phyloP scores from a whole-genome alignment of 2,888 invertebrate species.

The Cyrtodaria siliqua region DNA sequence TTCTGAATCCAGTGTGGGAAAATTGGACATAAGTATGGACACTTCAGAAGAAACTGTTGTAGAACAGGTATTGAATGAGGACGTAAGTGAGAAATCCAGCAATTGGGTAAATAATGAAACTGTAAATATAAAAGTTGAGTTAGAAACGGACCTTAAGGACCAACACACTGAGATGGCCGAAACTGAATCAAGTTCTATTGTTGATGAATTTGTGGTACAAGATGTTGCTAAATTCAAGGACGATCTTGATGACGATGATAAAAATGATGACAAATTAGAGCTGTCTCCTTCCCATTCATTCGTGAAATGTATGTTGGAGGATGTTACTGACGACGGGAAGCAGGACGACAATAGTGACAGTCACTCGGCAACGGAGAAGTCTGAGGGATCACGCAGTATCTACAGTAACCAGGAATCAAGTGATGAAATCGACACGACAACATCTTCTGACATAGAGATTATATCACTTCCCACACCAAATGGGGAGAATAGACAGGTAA shows the following conservation, averaged over 20 bases:
- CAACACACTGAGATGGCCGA: constrained; percentile 7
- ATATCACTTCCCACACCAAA: constrained; percentile 89
- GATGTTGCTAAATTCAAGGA: constrained; percentile 20
- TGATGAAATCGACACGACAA: constrained; percentile 92
- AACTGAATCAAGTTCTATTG: too few species aligned
- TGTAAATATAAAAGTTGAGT: not conserved
- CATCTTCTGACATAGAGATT: constrained; percentile 98
- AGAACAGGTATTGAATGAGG: constrained; percentile 26
- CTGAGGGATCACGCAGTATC: constrained; percentile 86
- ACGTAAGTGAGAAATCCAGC: too few species aligned
- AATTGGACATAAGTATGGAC: constrained; percentile 78
- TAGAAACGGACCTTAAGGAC: constrained; percentile 12
- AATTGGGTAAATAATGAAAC: too few species aligned
- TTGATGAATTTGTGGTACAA: too few species aligned
- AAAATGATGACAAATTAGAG: constrained; percentile 28
- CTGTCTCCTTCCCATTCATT: constrained; percentile 77
- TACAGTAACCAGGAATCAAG: constrained; percentile 95
- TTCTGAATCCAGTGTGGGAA: constrained; percentile 65
- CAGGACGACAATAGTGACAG: constrained; percentile 79
- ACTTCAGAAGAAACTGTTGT: constrained; percentile 75
- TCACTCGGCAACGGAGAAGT: constrained; percentile 87
- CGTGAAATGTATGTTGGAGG: constrained; percentile 88
- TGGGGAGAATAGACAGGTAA: constrained; percentile 79
- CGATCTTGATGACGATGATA: constrained; percentile 34
- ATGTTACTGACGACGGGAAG: constrained; percentile 89